Conservation (phyloP, 2,797 vertebrate genomes). For the Thalassophryne amazonica region DNA sequence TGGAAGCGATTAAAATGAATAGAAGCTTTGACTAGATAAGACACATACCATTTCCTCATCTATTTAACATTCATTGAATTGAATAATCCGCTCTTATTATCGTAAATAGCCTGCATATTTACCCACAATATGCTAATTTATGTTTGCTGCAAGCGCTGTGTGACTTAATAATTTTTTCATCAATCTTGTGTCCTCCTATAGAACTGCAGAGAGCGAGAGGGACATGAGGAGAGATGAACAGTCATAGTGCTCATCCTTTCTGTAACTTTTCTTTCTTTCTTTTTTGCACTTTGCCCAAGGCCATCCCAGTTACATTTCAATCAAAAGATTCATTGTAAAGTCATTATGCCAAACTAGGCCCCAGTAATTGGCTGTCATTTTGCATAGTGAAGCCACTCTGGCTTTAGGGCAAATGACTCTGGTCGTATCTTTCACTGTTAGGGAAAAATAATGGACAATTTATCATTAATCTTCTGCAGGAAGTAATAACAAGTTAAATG, state of each 20-base stretch:
- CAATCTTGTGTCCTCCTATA: conserved; percentile 64
- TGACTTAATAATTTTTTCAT: conserved; percentile 81
- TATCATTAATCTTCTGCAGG: conserved; percentile 89
- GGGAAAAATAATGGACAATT: conserved; percentile 86
- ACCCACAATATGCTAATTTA: conserved; percentile 99
- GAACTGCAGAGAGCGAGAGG: conserved; percentile 34
- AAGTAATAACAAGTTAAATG: conserved; percentile 88
- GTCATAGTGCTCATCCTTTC: conserved; percentile 80
- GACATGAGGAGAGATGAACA: conserved; percentile 32
- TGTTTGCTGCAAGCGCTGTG: conserved; percentile 93
- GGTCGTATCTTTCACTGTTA: conserved; percentile 89
- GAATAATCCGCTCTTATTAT: conserved; percentile 99
- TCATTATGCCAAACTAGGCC: conserved; percentile 85
- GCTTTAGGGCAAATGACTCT: conserved; percentile 82
- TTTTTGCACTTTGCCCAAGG: conserved; percentile 74
- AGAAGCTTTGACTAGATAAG: conserved; percentile 91
- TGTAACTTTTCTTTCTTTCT: conserved; percentile 73
- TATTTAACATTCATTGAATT: conserved; percentile 99
- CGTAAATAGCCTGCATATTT: conserved; percentile 99
- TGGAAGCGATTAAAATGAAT: conserved; percentile 96
- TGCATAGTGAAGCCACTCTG: conserved; percentile 87
- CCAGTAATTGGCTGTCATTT: conserved; percentile 87
- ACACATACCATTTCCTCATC: conserved; percentile 84
- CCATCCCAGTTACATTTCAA: conserved; percentile 86
- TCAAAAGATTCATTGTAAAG: conserved; percentile 87